Conservation (phyloP, 2,888 invertebrate species). For the Strigamia transsilvanica region DNA sequence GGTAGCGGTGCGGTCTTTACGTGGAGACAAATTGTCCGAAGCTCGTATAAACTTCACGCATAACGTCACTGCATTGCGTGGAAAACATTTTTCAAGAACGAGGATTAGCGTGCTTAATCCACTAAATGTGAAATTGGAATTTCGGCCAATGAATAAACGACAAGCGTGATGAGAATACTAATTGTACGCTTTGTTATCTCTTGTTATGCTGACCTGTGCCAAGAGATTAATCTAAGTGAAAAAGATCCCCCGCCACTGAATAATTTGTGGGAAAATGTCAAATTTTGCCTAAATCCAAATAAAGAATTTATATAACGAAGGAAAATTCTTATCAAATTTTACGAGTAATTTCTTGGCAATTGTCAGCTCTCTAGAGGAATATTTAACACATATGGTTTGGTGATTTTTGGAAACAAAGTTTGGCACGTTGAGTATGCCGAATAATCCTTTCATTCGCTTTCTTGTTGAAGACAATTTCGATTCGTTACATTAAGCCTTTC, state of each 20-base stretch:
- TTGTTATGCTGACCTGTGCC: background rate
- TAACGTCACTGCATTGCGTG: slow-evolving; percentile 6
- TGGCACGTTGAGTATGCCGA: slow-evolving; percentile 5
- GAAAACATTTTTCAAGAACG: background rate
- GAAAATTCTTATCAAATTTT: background rate
- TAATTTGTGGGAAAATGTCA: background rate
- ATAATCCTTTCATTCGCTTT: background rate
- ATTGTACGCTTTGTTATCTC: slow-evolving; percentile 6
- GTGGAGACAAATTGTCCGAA: slow-evolving; percentile 23
- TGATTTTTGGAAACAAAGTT: slow-evolving; percentile 1
- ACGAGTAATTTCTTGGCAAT: background rate
- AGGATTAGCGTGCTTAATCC: slow-evolving; percentile 6
- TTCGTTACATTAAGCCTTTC: slow-evolving; percentile 30
- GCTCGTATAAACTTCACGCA: slow-evolving; percentile 15
- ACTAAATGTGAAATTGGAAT: background rate
- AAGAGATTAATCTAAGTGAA: slow-evolving; percentile 33
- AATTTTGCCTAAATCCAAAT: too few relatives aligned
- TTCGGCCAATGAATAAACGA: background rate
- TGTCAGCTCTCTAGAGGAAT: background rate
- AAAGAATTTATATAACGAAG: too few relatives aligned
- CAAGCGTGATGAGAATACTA: slow-evolving; percentile 3
- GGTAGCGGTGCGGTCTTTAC: slow-evolving; percentile 16
- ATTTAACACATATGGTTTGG: background rate
- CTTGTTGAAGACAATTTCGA: slow-evolving; percentile 11
- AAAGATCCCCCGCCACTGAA: slow-evolving; percentile 5